These are phyloP conservation scores for Spilosoma lubricipeda DNA, from an alignment of 2,888 invertebrate species.

Conservation along the genomic window DNA sequence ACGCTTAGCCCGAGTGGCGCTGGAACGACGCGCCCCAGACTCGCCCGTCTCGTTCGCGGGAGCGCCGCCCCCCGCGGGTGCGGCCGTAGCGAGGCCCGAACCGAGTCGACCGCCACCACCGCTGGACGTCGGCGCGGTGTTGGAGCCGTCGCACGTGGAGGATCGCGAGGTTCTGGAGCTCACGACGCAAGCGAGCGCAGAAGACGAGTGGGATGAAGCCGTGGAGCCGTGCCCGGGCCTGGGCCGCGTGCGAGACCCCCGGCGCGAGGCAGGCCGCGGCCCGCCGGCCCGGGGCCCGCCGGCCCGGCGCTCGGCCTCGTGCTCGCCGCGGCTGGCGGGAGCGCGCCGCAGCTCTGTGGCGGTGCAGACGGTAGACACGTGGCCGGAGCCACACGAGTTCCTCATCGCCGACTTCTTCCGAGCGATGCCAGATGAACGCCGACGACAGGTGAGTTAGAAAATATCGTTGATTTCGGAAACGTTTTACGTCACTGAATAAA, in stretches of 20 bases:
- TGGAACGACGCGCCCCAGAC: constrained; percentile 79
- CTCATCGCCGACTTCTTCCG: constrained; percentile 89
- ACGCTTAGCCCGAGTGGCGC: constrained; percentile 80
- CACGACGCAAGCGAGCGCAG: constrained; percentile 68
- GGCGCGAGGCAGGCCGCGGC: constrained; percentile 35
- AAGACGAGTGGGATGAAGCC: constrained; percentile 46
- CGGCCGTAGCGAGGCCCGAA: constrained; percentile 57
- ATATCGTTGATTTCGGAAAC: too few species aligned
- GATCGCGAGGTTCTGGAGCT: constrained; percentile 79
- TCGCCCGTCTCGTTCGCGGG: constrained; percentile 80
- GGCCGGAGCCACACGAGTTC: constrained; percentile 91
- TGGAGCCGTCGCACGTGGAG: constrained; percentile 61
- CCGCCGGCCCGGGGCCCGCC: constrained; percentile 50
- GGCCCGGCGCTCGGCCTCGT: constrained; percentile 40
- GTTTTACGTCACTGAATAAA: too few species aligned
- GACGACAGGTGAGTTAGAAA: constrained; percentile 55
- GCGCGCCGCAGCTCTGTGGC: constrained; percentile 51
- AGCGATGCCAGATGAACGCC: constrained; percentile 62
- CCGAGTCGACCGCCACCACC: constrained; percentile 63
- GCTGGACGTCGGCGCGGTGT: constrained; percentile 33
- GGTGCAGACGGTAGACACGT: constrained; percentile 89
- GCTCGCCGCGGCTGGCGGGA: constrained; percentile 46
- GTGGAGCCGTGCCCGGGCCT: constrained; percentile 36
- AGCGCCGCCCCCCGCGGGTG: constrained; percentile 71
- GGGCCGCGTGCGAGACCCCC: constrained; percentile 42